phyloP scores from a whole-genome alignment of 1,140 invertebrate species.

The Lanistes nyassanus region DNA sequence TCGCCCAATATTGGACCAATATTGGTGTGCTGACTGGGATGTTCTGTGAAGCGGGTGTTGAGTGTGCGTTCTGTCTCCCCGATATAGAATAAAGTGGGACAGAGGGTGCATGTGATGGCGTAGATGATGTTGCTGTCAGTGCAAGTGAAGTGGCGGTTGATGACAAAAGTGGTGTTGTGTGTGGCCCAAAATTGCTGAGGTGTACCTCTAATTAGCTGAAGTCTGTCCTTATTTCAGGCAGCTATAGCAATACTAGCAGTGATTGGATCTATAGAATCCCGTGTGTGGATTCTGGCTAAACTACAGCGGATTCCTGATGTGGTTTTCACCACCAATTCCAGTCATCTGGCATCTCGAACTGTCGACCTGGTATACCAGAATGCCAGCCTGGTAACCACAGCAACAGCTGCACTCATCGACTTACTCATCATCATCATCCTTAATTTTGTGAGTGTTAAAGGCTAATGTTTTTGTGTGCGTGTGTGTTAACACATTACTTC shows the following conservation, averaged over 20 bases:
- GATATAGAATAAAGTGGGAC: no score
- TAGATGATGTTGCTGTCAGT: no score
- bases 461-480: not conserved
- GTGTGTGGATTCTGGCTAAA: slow-evolving; percentile 86
- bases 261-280: slow-evolving; percentile 90
- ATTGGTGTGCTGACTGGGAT: no score
- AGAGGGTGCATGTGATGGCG: no score
- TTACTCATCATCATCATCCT: slow-evolving; percentile 91
- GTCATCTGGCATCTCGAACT: slow-evolving; percentile 79
- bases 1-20: no score
- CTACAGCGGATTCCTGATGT: slow-evolving; percentile 65
- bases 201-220: not conserved
- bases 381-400: slow-evolving; percentile 90
- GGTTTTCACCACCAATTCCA: slow-evolving; percentile 74
- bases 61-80: no score
- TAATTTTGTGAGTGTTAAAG: slow-evolving; percentile 65
- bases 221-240: slow-evolving; percentile 72
- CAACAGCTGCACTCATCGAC: slow-evolving; percentile 91
- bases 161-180: no score
- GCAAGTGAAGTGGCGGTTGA: no score
- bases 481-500: no score
- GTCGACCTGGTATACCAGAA: slow-evolving; percentile 70
- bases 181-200: no score
- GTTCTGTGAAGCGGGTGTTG: no score
- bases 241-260: slow-evolving; percentile 85